Conservation (phyloP, 2,113 vertebrate genomes). For the Centropristis striata region DNA sequence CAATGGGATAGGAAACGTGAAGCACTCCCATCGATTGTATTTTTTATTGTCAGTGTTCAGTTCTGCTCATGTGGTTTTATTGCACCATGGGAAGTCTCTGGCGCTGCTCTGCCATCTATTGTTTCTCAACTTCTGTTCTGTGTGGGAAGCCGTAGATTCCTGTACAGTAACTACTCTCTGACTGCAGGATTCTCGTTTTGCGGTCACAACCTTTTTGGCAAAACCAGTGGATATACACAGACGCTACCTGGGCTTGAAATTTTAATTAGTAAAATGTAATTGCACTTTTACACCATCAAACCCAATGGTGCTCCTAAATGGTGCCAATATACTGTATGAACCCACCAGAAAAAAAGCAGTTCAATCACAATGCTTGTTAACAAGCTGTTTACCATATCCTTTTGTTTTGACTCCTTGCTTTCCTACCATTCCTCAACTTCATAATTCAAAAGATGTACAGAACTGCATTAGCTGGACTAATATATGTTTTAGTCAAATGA, state of each 20-base stretch:
- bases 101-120: conserved; percentile 64
- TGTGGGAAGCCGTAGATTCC: conserved; percentile 65
- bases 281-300: conserved; percentile 37
- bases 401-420: conserved; percentile 9
- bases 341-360: conserved; percentile 23
- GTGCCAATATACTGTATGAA: conserved; percentile 21
- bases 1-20: conserved; percentile 72
- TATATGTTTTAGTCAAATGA: not conserved
- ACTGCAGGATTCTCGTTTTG: conserved; percentile 39
- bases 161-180: conserved; percentile 41
- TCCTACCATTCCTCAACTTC: not conserved
- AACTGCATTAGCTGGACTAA: not conserved
- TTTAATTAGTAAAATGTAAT: conserved; percentile 55
- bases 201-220: conserved; percentile 38
- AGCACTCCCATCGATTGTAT: conserved; percentile 74
- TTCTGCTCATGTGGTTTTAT: conserved; percentile 82
- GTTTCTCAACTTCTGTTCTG: conserved; percentile 72
- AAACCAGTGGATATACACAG: conserved; percentile 35
- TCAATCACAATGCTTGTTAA: conserved; percentile 52
- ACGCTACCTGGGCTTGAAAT: conserved; percentile 57
- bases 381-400: conserved; percentile 37
- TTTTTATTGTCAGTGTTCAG: conserved; percentile 80
- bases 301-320: conserved; percentile 26
- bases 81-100: conserved; percentile 73
- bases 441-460: not conserved